A percentile compares a stretch with the other conserved stretches of the same genome.
These are phyloP conservation scores for Atopsyche davidsoni DNA, from an alignment of 1,140 invertebrate genomes.

Conservation along the genomic window DNA sequence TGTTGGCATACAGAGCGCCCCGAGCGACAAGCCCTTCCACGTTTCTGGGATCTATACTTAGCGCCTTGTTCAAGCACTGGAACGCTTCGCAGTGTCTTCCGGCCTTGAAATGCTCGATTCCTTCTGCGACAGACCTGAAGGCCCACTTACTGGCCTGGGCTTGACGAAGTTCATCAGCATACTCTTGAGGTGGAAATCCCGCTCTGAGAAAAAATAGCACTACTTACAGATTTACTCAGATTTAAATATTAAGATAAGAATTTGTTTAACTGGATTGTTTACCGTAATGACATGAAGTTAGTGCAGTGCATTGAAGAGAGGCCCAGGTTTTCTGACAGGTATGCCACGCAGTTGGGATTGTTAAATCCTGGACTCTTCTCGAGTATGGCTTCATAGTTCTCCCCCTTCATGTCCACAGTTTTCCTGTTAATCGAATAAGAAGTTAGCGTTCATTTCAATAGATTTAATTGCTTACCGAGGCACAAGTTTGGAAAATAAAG, in stretches of 20 bases:
- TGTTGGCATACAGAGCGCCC: slow-evolving; percentile 90
- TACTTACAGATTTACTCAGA: slow-evolving; percentile 18
- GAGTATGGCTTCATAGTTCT: slow-evolving; percentile 77
- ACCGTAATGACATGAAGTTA: slow-evolving; percentile 71
- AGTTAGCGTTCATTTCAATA: not conserved
- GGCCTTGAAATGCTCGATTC: slow-evolving; percentile 89
- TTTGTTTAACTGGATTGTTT: slow-evolving; percentile 28
- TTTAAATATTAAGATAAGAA: slow-evolving; percentile 6
- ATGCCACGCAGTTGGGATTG: slow-evolving; percentile 83
- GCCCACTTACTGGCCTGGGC: slow-evolving; percentile 89
- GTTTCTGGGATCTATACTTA: slow-evolving; percentile 87
- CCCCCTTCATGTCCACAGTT: slow-evolving; percentile 70
- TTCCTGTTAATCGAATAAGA: slow-evolving; percentile 53
- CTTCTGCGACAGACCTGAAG: slow-evolving; percentile 84
- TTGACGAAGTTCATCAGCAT: slow-evolving; percentile 75
- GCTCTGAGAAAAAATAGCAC: slow-evolving; percentile 49
- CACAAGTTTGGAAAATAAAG: too few relatives aligned
- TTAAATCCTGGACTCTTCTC: slow-evolving; percentile 80
- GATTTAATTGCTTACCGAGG: too few relatives aligned
- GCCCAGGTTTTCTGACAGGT: slow-evolving; percentile 66
- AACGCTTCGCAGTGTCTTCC: slow-evolving; percentile 88
- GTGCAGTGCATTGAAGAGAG: slow-evolving; percentile 65
- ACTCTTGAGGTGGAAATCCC: slow-evolving; percentile 72
- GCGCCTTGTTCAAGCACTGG: slow-evolving; percentile 88
- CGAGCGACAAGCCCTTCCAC: slow-evolving; percentile 91